Percentiles rank a stretch among this genome's conserved stretches.
Evolutionary conservation across 2,113 vertebrate species (phyloP).

Genomic region (Maylandia zebra): DNA sequence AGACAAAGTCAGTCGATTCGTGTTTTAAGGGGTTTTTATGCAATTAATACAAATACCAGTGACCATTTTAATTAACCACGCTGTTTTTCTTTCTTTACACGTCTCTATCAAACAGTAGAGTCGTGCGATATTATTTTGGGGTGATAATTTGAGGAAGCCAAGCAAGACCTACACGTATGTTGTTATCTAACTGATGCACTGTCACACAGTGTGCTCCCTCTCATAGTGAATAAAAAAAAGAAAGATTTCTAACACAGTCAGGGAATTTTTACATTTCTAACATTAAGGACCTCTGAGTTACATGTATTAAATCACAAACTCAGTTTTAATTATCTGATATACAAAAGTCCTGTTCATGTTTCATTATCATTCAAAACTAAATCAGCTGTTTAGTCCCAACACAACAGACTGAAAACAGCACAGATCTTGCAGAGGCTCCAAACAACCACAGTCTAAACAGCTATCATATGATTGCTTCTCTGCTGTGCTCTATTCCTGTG

Average conservation of each 20-base stretch:
- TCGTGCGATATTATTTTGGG: neutral
- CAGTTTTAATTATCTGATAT: neutral
- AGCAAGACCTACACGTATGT: neutral
- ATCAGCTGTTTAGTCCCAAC: neutral
- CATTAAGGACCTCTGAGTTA: neutral
- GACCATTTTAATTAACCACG: neutral
- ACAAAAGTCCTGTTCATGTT: neutral
- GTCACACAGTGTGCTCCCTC: neutral
- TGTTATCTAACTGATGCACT: neutral
- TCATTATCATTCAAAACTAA: neutral
- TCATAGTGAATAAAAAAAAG: neutral
- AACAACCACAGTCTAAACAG: neutral
- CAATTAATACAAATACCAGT: neutral
- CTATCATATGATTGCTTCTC: neutral
- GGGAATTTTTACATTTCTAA: neutral
- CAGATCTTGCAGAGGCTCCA: neutral
- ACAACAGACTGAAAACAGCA: neutral
- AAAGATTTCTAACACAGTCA: neutral
- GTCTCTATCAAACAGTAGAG: neutral
- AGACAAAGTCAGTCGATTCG: neutral
- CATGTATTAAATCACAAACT: neutral
- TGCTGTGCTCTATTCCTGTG: neutral
- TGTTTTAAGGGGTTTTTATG: neutral
- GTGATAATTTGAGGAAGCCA: neutral
- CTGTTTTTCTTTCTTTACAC: neutral